These are phyloP conservation scores for Steinernema khuongi DNA, from an alignment of 1,140 invertebrate species.

Conservation along the genomic window DNA sequence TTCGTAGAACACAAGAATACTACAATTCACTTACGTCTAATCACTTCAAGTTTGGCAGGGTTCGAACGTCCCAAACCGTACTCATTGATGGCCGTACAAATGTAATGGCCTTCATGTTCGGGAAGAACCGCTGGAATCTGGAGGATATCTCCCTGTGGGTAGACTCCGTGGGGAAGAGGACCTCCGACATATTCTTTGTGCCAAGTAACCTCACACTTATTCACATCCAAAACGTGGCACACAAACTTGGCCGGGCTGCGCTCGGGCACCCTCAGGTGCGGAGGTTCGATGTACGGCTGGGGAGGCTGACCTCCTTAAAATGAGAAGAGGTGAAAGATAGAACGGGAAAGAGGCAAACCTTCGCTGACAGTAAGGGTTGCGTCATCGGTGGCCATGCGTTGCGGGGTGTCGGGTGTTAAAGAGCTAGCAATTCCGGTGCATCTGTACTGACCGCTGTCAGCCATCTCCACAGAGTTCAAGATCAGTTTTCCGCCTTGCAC, in stretches of 20 bases:
- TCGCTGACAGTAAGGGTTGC: constrained; percentile 31
- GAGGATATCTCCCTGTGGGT: constrained; percentile 51
- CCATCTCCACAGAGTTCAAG: constrained; percentile 40
- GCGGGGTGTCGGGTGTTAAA: too few species aligned
- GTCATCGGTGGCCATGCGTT: constrained; percentile 50
- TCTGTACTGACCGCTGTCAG: constrained; percentile 50
- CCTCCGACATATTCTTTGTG: constrained; percentile 54
- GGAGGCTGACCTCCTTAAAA: constrained; percentile 38
- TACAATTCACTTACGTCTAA: constrained; percentile 36
- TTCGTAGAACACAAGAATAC: neutral
- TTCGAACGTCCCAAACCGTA: constrained; percentile 49
- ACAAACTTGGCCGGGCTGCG: constrained; percentile 52
- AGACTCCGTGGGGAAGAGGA: constrained; percentile 51
- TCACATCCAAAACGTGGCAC: constrained; percentile 52
- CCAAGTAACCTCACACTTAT: constrained; percentile 57
- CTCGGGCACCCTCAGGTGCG: constrained; percentile 50
- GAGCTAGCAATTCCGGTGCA: constrained; percentile 47
- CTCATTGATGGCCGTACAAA: constrained; percentile 50
- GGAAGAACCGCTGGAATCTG: constrained; percentile 49
- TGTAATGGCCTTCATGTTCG: constrained; percentile 53
- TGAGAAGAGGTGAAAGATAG: constrained; percentile 9
- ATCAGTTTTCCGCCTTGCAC: constrained; percentile 43
- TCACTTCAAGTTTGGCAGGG: constrained; percentile 53
- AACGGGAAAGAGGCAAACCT: constrained; percentile 18
- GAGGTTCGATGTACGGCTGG: constrained; percentile 54